phyloP scores from a whole-genome alignment of 35 echinoderm and acorn worm species.

The Anneissia japonica region DNA sequence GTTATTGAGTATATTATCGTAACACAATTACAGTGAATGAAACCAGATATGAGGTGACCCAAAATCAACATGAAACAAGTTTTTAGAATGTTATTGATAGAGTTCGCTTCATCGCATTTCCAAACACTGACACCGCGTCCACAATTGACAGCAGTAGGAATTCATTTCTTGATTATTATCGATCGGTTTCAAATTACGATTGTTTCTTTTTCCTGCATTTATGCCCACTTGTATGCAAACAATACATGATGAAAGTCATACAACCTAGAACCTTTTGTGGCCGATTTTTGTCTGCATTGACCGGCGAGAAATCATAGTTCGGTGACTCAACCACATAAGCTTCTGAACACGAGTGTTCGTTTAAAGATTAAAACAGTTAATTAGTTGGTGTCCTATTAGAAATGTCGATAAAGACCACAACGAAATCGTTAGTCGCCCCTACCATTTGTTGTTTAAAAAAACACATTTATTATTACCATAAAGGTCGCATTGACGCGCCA shows the following conservation, averaged over 20 bases:
- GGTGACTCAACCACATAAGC: not conserved
- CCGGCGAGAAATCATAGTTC: not conserved
- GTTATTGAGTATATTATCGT: not conserved
- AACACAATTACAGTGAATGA: not conserved
- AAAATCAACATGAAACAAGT: not conserved
- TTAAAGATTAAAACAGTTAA: not conserved
- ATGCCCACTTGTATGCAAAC: not conserved
- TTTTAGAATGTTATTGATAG: not conserved
- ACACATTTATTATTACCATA: not conserved
- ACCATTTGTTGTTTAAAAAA: too few relatives aligned
- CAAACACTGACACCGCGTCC: not conserved
- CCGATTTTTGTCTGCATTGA: not conserved
- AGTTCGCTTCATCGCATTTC: not conserved
- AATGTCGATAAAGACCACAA: not conserved
- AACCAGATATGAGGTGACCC: not conserved
- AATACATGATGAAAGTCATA: not conserved
- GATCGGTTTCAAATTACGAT: not conserved
- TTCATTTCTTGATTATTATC: not conserved
- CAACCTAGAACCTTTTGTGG: not conserved
- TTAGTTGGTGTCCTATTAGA: not conserved
- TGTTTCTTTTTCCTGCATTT: not conserved
- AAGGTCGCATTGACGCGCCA: not conserved
- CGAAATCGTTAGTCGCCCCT: not conserved
- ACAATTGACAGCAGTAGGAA: not conserved
- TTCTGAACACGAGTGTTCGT: not conserved